Evolutionary conservation across 2,888 invertebrate genomes (phyloP).

Genomic region (Eurytoma californica): DNA sequence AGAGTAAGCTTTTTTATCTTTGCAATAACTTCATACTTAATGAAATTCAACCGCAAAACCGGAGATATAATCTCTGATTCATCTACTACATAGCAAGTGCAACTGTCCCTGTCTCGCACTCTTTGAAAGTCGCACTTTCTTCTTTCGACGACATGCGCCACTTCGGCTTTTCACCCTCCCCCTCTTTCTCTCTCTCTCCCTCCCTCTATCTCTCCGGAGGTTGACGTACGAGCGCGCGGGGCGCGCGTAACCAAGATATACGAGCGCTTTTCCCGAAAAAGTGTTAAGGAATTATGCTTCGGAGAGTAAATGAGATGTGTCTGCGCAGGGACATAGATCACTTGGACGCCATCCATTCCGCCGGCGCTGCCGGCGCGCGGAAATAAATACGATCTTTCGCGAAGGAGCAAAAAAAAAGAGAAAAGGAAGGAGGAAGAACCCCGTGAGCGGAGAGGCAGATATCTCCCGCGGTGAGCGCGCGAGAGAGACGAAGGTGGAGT

Average conservation of each 20-base stretch:
- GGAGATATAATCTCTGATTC: not conserved
- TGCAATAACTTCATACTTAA: too few relatives aligned
- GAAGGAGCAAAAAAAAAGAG: conserved; percentile 50
- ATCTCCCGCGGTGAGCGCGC: conserved; percentile 22
- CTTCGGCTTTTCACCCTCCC: not conserved
- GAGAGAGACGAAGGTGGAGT: conserved; percentile 15
- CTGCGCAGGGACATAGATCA: conserved; percentile 69
- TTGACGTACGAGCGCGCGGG: conserved; percentile 52
- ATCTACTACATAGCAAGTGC: not conserved
- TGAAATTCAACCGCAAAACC: too few relatives aligned
- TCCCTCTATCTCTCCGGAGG: conserved; percentile 13
- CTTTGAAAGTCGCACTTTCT: conserved; percentile 7
- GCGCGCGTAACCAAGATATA: conserved; percentile 71
- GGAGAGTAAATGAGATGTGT: conserved; percentile 78
- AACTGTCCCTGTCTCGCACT: not conserved
- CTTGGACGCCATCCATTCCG: conserved; percentile 66
- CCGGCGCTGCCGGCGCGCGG: conserved; percentile 59
- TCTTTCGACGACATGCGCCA: not conserved
- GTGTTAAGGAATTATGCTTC: conserved; percentile 78
- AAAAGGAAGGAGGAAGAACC: conserved; percentile 53
- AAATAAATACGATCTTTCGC: conserved; percentile 71
- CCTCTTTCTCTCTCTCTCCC: not conserved
- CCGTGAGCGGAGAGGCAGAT: not conserved
- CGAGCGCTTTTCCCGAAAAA: conserved; percentile 73
- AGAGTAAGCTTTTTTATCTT: too few relatives aligned